Evolutionary conservation across 2,797 vertebrate genomes (phyloP).

Genomic region (Clarias fuscus): DNA sequence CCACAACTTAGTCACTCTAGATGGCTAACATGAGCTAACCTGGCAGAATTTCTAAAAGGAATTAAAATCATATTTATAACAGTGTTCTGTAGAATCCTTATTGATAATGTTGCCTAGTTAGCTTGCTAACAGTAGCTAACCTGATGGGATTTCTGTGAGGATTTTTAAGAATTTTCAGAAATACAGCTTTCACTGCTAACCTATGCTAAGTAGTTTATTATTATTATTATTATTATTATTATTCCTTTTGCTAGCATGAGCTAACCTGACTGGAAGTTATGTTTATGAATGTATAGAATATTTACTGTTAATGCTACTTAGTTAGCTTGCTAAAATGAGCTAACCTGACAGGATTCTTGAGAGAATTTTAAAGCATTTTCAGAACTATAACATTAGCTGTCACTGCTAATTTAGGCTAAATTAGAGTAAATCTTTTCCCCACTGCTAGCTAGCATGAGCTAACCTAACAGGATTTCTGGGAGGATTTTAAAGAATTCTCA

Average conservation of each 20-base stretch:
- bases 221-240: too few relatives aligned
- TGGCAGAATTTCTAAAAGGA: not conserved
- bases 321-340: not conserved
- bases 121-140: not conserved
- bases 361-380: not conserved
- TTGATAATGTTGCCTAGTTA: not conserved
- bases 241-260: too few relatives aligned
- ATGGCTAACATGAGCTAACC: not conserved
- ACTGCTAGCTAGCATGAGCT: not conserved
- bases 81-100: not conserved
- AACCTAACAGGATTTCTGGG: not conserved
- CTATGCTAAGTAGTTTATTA: too few relatives aligned
- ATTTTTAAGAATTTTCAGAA: too few relatives aligned
- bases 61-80: not conserved
- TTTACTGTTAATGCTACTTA: not conserved
- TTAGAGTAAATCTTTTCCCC: too few relatives aligned
- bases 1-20: not conserved
- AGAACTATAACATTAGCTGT: not conserved
- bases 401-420: too few relatives aligned
- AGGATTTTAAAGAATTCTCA: not conserved
- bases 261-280: too few relatives aligned
- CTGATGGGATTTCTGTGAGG: not conserved
- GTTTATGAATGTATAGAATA: not conserved
- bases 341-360: not conserved
- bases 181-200: too few relatives aligned